Percentiles rank a stretch among this genome's conserved stretches.
phyloP scores from a whole-genome alignment of 2,797 vertebrate species.

The Cossypha caffra region DNA sequence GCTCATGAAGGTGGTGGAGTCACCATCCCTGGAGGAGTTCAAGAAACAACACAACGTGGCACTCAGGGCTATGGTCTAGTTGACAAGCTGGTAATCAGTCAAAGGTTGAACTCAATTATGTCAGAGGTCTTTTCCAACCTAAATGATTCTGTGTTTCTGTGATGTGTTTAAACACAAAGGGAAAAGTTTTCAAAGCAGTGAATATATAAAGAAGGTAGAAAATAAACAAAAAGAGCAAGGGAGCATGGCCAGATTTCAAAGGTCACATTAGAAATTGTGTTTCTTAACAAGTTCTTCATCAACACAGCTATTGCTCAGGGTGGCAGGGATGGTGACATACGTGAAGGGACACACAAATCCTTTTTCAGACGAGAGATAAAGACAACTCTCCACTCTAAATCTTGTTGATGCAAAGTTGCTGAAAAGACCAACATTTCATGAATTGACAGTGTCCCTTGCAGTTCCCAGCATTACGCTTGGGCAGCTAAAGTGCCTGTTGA shows the following conservation, averaged over 20 bases:
- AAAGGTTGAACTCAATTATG: not conserved
- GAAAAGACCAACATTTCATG: not conserved
- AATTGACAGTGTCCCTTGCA: not conserved
- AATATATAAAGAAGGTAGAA: not conserved
- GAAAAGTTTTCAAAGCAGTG: not conserved
- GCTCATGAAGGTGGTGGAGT: not conserved
- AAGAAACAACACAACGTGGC: accelerated
- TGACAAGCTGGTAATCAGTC: not conserved
- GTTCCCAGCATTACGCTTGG: not conserved
- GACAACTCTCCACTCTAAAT: not conserved
- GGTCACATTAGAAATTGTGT: not conserved
- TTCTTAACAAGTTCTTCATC: not conserved
- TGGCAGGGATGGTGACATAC: not conserved
- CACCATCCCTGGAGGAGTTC: not conserved
- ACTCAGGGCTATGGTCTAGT: not conserved
- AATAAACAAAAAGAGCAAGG: not conserved
- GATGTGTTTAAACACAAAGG: not conserved
- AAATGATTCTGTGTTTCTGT: not conserved
- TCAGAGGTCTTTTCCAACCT: not conserved
- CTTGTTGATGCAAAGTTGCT: not conserved
- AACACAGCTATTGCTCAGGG: not conserved
- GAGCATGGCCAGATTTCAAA: not conserved
- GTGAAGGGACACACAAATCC: not conserved
- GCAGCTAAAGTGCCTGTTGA: not conserved
- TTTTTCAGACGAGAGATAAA: not conserved